Evolutionary conservation across 2,888 invertebrate genomes (phyloP).

Genomic region (Drosophila percnosoma): DNA sequence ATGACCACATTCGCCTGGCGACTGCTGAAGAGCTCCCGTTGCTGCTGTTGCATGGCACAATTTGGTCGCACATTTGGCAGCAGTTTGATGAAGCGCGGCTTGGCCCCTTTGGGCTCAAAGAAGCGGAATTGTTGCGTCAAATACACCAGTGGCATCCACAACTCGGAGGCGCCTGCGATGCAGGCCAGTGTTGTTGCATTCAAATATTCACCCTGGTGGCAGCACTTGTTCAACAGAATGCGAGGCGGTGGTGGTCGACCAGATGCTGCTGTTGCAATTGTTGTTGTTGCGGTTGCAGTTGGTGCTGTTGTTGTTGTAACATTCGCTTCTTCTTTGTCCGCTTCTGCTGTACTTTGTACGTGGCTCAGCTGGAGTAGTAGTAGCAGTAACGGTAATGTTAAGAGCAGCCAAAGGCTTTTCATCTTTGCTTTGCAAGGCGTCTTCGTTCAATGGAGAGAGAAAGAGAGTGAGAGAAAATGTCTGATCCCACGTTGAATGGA

Average conservation of each 20-base stretch:
- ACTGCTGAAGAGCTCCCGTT: slow-evolving; percentile 82
- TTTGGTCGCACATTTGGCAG: slow-evolving; percentile 83
- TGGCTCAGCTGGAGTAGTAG: slow-evolving; percentile 16
- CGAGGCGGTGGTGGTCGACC: slow-evolving; percentile 72
- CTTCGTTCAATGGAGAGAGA: neutral
- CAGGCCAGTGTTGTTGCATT: slow-evolving; percentile 83
- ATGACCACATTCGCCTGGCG: slow-evolving; percentile 84
- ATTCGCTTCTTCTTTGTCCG: slow-evolving; percentile 7
- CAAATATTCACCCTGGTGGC: slow-evolving; percentile 86
- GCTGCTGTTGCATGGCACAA: slow-evolving; percentile 41
- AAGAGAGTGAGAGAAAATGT: neutral
- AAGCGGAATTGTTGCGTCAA: slow-evolving; percentile 85
- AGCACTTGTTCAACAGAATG: slow-evolving; percentile 86
- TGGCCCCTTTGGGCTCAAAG: slow-evolving; percentile 82
- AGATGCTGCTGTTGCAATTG: slow-evolving; percentile 22
- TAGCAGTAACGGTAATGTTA: slow-evolving; percentile 17
- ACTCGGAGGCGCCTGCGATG: slow-evolving; percentile 80
- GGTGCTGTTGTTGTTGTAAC: slow-evolving; percentile 3
- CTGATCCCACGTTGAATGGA: neutral
- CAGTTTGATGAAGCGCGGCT: slow-evolving; percentile 85
- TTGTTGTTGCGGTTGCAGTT: slow-evolving; percentile 3
- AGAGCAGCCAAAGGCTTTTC: slow-evolving; percentile 21
- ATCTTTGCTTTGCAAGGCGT: slow-evolving; percentile 11
- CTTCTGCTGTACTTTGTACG: neutral
- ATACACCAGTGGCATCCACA: slow-evolving; percentile 87